Evolutionary conservation across 1,140 invertebrate species (phyloP).

Genomic region (Bradynema listronoti): DNA sequence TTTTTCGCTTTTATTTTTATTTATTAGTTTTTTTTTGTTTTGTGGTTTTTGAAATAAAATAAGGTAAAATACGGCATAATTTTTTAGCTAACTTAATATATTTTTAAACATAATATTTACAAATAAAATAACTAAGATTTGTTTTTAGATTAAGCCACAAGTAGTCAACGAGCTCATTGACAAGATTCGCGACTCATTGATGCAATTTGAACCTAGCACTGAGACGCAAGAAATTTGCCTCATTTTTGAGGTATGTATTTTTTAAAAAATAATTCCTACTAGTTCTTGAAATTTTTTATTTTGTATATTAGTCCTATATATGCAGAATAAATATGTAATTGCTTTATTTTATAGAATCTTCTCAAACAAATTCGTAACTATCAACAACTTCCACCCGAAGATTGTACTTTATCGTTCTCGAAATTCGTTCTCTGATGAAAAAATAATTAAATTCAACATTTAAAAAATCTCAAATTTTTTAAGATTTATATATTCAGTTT

Average conservation of each 20-base stretch:
- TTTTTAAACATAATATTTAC: not conserved
- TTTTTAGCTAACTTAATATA: too few relatives aligned
- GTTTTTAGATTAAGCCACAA: slow-evolving; percentile 66
- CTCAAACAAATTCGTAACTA: slow-evolving; percentile 7
- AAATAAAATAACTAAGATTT: slow-evolving; percentile 24
- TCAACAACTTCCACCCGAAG: slow-evolving; percentile 15
- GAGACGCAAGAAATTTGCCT: slow-evolving; percentile 72
- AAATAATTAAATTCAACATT: too few relatives aligned
- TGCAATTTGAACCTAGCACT: slow-evolving; percentile 82
- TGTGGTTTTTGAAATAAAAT: not conserved
- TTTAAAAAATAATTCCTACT: too few relatives aligned
- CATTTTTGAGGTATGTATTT: slow-evolving; percentile 28
- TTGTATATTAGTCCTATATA: not conserved
- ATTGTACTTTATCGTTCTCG: slow-evolving; percentile 3
- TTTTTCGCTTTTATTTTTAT: slow-evolving; percentile 12
- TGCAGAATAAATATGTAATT: not conserved
- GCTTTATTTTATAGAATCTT: slow-evolving; percentile 3
- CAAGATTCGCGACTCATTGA: slow-evolving; percentile 83
- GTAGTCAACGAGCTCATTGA: slow-evolving; percentile 77
- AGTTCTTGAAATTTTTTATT: too few relatives aligned
- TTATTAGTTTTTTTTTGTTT: not conserved
- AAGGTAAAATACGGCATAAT: too few relatives aligned
- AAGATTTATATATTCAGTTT: too few relatives aligned
- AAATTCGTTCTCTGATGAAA: slow-evolving; percentile 8
- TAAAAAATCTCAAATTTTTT: too few relatives aligned